Base-by-base conservation (phyloP, 2,888 invertebrate genomes). In the Leuctra nigra region DNA sequence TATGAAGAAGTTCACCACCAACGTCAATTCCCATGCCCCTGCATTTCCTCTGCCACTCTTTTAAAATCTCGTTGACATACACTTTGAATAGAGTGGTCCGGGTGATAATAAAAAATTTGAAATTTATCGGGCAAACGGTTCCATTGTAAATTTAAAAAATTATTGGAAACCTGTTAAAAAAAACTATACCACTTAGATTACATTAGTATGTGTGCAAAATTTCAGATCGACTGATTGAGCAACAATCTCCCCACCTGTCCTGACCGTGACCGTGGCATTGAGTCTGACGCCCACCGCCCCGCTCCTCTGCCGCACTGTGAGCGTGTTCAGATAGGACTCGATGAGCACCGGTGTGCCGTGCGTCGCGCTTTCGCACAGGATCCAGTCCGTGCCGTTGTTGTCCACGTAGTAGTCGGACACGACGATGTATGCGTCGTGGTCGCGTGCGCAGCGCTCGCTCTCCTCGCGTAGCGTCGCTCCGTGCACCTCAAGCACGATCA, bases 391-490 rank as follows among this genome's bases (percentile, higher is more conserved):
- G 33, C 86, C 86, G 69, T 86, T 86, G 63, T 74, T 74, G 64
- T 85, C 85, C 0, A 84, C 81, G 70, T 86, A 86, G 68, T 80
- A 83, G 69, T 87, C 87, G 63, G 64, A 59, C 56, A 81, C 80
- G 75, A 80, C 77, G 56, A 81, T 73, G 70, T 77, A 74, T 1
- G 76, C 77, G 39, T 69, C 70, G 7, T 75, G 75, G 4, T 68
- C 70, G 0, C 75, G 53, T 29, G 57, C 55, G 6, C 14, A 23
- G 9, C 20, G 22, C 41, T 18, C n/a, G 35, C 24, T 4, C 14
- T 46, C 33, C 11, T 18, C 72, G 56, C 69, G 71, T 47, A 77
- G 70, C 57, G 72, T 72, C 14, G 78, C 72, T 56, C 73, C 71
- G 64, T 75, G 72, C 25, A 79, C 63, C 63, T 77, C 61, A 14